These are phyloP conservation scores for Nothocercus nigrocapillus DNA, from an alignment of 2,113 vertebrate genomes.

Conservation along the genomic window DNA sequence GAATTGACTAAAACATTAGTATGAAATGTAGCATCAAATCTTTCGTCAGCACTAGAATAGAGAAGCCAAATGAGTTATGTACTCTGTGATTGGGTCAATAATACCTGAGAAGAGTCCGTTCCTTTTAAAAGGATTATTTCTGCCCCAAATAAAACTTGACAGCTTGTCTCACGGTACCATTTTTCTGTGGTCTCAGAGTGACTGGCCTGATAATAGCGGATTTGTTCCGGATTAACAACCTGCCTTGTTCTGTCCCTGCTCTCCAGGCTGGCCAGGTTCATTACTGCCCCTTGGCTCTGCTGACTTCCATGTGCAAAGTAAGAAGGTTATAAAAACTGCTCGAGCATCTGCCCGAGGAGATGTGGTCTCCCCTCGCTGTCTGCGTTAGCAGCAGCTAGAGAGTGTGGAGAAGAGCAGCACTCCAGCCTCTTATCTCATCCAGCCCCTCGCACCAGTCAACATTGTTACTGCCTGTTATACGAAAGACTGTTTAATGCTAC, in stretches of 20 bases:
- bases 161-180: not conserved
- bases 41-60: constrained; percentile 89
- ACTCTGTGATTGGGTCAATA: not conserved
- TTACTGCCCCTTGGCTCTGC: not conserved
- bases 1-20: constrained; percentile 92
- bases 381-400: not conserved
- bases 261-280: not conserved
- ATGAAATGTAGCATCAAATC: constrained; percentile 92
- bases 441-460: not conserved
- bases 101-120: not conserved
- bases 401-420: not conserved
- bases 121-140: not conserved
- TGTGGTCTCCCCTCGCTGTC: not conserved
- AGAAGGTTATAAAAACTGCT: not conserved
- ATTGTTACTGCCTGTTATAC: not conserved
- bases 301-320: not conserved
- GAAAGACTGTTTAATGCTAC: not conserved
- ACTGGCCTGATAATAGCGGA: not conserved
- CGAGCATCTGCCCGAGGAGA: not conserved
- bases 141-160: not conserved
- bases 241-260: not conserved
- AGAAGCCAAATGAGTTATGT: constrained; percentile 9
- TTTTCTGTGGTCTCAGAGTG: not conserved
- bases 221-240: not conserved
- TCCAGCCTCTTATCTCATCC: not conserved